Evolutionary conservation across 2,888 invertebrate species (phyloP), one percentile per base, ranked within the genome.

Genomic region (Ormyrus rosae): DNA sequence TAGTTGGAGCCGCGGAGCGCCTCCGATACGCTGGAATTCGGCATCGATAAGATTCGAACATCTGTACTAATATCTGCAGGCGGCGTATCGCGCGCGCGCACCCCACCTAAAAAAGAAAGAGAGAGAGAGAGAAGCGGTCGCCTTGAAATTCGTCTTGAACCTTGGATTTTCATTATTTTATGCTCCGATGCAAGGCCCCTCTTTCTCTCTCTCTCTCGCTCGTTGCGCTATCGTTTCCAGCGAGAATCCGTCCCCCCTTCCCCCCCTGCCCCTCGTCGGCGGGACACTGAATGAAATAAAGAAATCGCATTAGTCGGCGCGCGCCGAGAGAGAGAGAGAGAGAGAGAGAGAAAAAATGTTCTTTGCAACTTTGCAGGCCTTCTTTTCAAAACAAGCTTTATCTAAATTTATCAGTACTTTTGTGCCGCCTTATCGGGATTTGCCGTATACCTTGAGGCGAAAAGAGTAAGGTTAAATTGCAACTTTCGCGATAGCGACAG

Each of bases 341-440:
- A 13, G 69, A 50, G 69, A 68, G 53, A 65, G 34, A 19, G 13
- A 19, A 78, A 81, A 69, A 74, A 73, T 78, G 72, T 82, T 81
- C 78, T 79, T 64, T 73, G 64, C 74, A 75, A 56, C 60, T 67
- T 83, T 84, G 84, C 83, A 83, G 83, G 83, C 83, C 83, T 83
- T 82, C 82, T 84, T 85, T 85, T 85, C 85, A 85, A 86, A 86
- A 85, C 83, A 82, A 82, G 82, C 85, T 85, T 87, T 89, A 88
- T 88, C 86, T 86, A 86, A 85, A 86, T 86, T 88, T 88, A 88
- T 88, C 89, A 85, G 86, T 83, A 80, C 82, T 85, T 85, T 82
- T 82, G 80, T 84, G 82, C 83, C 83, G 84, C 83, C 86, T 89
- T 88, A 88, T 88, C 88, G 78, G 83, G 81, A 83, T 85, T 86